Conservation (phyloP, 92 coral and sea anemone species). For the Virgularia gustaviana region DNA sequence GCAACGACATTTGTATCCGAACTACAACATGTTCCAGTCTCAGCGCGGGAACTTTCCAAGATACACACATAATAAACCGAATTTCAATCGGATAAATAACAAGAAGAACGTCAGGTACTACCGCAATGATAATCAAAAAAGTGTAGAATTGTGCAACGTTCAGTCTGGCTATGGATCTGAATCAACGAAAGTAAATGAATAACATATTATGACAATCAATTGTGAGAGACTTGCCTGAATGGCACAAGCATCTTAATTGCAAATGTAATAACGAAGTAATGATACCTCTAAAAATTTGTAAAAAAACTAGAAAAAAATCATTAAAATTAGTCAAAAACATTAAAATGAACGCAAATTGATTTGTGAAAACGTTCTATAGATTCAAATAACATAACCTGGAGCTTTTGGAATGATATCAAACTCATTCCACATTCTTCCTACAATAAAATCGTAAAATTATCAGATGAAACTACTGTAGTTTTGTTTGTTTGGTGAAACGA, state of each 20-base stretch:
- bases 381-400: no score
- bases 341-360: no score
- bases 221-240: background rate
- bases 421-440: no score
- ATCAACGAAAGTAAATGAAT: slow-evolving; percentile 19
- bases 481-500: no score
- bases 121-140: slow-evolving; percentile 26
- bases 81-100: slow-evolving; percentile 21
- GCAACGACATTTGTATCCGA: slow-evolving; percentile 18
- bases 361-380: no score
- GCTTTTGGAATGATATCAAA: no score
- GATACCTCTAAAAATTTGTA: background rate
- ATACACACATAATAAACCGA: background rate
- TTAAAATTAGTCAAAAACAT: background rate
- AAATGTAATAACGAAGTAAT: no score
- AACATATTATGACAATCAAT: background rate
- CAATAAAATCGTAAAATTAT: no score
- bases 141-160: background rate
- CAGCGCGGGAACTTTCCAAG: slow-evolving; percentile 3
- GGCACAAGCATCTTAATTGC: background rate
- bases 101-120: slow-evolving; percentile 18
- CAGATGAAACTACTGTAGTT: no score
- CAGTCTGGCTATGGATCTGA: slow-evolving; percentile 21
- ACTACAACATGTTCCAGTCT: slow-evolving; percentile 18
- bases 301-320: background rate